Conservation (phyloP, 2,888 invertebrate species). For the Metopia argyrocephala region DNA sequence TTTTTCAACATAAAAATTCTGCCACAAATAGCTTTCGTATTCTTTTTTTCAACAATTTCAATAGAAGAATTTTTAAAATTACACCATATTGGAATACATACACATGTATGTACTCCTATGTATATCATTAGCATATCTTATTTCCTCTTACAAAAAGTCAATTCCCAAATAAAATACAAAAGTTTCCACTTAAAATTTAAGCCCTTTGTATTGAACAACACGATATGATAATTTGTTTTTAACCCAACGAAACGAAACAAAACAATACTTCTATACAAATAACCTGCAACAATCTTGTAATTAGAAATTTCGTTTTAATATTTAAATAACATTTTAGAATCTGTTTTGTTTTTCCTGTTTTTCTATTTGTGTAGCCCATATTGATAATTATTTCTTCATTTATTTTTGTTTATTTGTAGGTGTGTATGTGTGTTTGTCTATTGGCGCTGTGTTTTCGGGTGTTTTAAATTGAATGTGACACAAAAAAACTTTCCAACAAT, state of each 20-base stretch:
- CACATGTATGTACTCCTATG: too few relatives aligned
- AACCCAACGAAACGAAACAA: not conserved
- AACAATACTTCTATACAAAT: not conserved
- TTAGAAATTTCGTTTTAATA: not conserved
- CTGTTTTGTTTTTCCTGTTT: not conserved
- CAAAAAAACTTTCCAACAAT: not conserved
- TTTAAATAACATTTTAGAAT: not conserved
- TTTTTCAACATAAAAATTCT: too few relatives aligned
- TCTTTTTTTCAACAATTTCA: too few relatives aligned
- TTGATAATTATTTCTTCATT: not conserved
- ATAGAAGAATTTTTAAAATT: too few relatives aligned
- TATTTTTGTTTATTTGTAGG: constrained; percentile 1
- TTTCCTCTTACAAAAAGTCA: too few relatives aligned
- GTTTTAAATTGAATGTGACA: constrained; percentile 13
- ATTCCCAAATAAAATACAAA: too few relatives aligned
- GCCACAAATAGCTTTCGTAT: too few relatives aligned
- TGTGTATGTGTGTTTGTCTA: not conserved
- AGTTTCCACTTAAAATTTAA: not conserved
- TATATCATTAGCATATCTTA: too few relatives aligned
- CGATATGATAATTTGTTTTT: not conserved
- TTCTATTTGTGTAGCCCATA: not conserved
- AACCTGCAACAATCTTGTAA: constrained; percentile 1
- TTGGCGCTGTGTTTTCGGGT: not conserved
- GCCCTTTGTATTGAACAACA: not conserved
- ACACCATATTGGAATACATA: too few relatives aligned